These are phyloP conservation scores for Gerris lacustris DNA, from an alignment of 2,888 invertebrate species.

Conservation along the genomic window DNA sequence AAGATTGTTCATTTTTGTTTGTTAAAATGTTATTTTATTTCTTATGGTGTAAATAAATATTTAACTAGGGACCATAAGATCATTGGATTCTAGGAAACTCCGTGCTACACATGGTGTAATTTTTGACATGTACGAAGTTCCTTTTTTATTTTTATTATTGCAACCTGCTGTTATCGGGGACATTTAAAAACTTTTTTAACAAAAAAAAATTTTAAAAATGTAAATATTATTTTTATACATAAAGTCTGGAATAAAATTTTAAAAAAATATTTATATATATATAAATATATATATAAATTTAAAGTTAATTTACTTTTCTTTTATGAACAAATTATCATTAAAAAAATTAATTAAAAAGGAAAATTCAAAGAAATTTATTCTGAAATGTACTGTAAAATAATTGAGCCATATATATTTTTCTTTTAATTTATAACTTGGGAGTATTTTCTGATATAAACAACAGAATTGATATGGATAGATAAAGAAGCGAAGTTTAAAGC, in stretches of 20 bases:
- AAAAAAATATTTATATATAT: background rate
- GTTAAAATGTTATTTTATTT: background rate
- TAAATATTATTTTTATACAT: conserved; percentile 1
- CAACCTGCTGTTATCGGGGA: background rate
- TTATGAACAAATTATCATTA: no score
- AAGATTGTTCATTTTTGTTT: background rate
- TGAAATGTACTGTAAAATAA: no score
- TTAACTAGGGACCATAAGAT: conserved; percentile 8
- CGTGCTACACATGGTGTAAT: background rate
- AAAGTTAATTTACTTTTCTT: no score
- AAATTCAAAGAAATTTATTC: no score
- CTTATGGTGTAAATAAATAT: conserved; percentile 8
- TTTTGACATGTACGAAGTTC: background rate
- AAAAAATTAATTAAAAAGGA: no score
- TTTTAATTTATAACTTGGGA: no score
- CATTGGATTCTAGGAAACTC: background rate
- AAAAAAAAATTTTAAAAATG: background rate
- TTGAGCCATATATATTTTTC: no score
- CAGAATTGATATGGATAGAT: no score
- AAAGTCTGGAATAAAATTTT: background rate
- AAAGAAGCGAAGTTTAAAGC: no score
- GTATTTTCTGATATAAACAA: no score
- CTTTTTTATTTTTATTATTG: background rate
- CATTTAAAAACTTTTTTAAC: background rate
- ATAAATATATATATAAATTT: no score